Evolutionary conservation across 2,113 vertebrate genomes (phyloP).

Genomic region (Scartelaos histophorus): DNA sequence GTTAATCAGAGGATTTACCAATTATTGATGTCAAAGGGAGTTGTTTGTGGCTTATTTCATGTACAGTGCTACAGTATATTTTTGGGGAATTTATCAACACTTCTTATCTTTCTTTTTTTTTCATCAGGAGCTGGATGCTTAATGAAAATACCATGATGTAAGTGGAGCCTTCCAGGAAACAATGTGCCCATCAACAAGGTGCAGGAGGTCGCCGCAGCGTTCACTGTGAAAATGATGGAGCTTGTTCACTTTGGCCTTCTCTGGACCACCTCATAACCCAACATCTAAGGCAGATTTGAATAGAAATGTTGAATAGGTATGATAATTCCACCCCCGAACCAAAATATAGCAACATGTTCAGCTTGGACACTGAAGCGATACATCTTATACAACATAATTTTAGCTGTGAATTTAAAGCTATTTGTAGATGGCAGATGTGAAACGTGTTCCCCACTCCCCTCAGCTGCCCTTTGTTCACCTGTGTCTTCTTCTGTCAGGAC

Average conservation of each 20-base stretch:
- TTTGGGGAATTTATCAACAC: neutral
- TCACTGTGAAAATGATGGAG: neutral
- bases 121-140: neutral
- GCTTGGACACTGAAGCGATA: neutral
- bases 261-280: neutral
- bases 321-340: neutral
- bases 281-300: neutral
- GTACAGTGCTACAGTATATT: neutral
- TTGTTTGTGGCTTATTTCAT: constrained; percentile 33
- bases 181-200: constrained; percentile 3
- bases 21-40: constrained; percentile 74
- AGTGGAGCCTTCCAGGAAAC: constrained; percentile 1
- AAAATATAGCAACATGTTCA: neutral
- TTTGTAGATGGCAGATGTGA: no score
- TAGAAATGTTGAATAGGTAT: neutral
- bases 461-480: no score
- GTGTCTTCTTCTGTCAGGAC: no score
- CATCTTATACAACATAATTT: neutral
- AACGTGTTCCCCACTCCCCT: no score
- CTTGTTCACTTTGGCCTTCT: neutral
- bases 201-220: neutral
- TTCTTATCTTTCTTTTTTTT: neutral
- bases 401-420: no score
- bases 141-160: neutral
- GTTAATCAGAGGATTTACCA: constrained; percentile 77